A percentile compares a stretch with the other conserved stretches of the same genome.
These are phyloP conservation scores for Diarsia brunnea DNA, from an alignment of 2,888 invertebrate genomes.

Conservation along the genomic window DNA sequence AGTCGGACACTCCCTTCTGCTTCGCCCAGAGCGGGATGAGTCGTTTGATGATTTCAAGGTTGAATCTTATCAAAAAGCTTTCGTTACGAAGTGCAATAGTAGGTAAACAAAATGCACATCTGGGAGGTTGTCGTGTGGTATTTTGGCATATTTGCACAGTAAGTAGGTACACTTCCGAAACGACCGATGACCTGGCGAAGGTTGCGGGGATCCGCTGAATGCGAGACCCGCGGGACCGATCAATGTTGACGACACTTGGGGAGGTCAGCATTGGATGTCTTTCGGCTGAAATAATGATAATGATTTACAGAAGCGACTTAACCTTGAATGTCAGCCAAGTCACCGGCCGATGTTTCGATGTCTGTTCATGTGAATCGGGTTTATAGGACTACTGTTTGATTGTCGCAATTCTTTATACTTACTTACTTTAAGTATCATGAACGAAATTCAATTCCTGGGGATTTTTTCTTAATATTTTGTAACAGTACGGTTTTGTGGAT, in stretches of 20 bases:
- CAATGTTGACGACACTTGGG: no score
- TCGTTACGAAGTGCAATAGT: neutral
- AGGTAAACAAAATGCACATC: neutral
- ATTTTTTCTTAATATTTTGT: neutral
- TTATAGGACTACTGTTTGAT: neutral
- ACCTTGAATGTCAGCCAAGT: neutral
- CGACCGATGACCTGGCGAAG: no score
- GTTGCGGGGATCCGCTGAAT: no score
- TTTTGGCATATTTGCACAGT: neutral
- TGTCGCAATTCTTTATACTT: neutral
- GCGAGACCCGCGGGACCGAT: no score
- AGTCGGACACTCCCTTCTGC: no score
- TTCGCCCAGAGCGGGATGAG: no score
- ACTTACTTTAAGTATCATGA: neutral
- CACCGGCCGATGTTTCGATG: neutral
- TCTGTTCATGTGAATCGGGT: neutral
- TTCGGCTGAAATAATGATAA: no score
- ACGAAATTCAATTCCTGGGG: neutral
- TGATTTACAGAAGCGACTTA: neutral
- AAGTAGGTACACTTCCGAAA: neutral
- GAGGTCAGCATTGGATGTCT: no score
- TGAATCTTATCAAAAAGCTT: neutral
- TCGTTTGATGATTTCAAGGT: no score
- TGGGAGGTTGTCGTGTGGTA: neutral
- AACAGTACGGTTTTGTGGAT: neutral